Base-by-base conservation (phyloP, 2,888 invertebrate genomes). In the Ochropacha duplaris region DNA sequence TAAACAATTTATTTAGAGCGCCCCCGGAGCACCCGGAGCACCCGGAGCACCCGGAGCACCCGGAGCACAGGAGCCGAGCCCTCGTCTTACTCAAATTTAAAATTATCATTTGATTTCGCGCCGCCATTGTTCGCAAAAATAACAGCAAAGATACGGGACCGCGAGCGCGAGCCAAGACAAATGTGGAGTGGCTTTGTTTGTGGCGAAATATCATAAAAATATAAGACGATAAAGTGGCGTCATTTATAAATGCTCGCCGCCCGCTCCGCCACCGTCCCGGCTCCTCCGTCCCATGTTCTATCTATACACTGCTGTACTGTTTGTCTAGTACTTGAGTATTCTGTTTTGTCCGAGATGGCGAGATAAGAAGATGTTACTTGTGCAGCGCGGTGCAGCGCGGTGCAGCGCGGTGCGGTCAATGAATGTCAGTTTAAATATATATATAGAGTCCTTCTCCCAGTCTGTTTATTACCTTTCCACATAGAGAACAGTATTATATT, bases 171-270 rank as follows among this genome's bases (percentile, higher is more conserved):
- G n/a, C n/a, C n/a, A 77, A 83, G 85, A 87, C 83, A 86, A 87
- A 86, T 86, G 86, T 79, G 79, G 64, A 77, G 73, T 76, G 81
- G 78, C 85, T 81, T 87, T 86, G 86, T 87, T 84, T 84, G 84
- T 77, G 79, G 81, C 76, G 79, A 81, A 83, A 81, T 79, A 83
- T 86, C 80, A 84, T 84, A 84, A 84, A 85, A 85, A 86, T 86
- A 74, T 81, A 79, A 83, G 81, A 80, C 83, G 84, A 83, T 84
- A 83, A 83, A 84, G 81, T 79, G 81, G 62, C 60, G 74, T 84
- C 83, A 84, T 84, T 84, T 83, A 84, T 83, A 67, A 55, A 59
- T 58, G 61, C 51, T 59, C 54, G 57, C 56, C 31, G 34, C 50
- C 36, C 54, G 54, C 54, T 36, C 60, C 50, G 44, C 39, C 39